phyloP scores from a whole-genome alignment of 1,140 invertebrate genomes.

The Pantala flavescens region DNA sequence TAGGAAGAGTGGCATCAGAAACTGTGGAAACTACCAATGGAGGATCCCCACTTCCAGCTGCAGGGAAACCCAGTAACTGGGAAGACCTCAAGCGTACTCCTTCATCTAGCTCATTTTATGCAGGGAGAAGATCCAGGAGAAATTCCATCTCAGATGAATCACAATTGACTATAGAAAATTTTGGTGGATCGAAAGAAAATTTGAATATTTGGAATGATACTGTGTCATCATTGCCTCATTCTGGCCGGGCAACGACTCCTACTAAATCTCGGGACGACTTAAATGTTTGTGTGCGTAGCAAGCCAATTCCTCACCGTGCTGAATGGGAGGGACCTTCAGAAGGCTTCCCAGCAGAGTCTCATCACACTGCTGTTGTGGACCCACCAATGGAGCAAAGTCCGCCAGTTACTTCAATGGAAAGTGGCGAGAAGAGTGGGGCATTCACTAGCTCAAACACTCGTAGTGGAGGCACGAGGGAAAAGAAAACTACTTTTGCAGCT shows the following conservation, averaged over 20 bases:
- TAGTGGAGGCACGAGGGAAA: conserved; percentile 35
- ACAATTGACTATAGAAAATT: conserved; percentile 82
- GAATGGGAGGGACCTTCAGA: neutral
- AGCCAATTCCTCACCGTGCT: neutral
- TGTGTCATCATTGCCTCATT: neutral
- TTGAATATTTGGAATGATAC: conserved; percentile 27
- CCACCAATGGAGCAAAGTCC: too few species aligned
- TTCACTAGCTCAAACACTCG: neutral
- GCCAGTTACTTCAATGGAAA: neutral
- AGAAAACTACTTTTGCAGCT: conserved; percentile 55
- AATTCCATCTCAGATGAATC: conserved; percentile 80
- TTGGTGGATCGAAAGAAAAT: conserved; percentile 75
- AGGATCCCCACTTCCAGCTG: conserved; percentile 47
- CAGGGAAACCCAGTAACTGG: conserved; percentile 75
- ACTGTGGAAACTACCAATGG: conserved; percentile 52
- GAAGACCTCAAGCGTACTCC: conserved; percentile 49
- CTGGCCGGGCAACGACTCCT: neutral
- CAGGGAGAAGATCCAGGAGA: conserved; percentile 66
- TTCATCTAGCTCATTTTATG: conserved; percentile 43
- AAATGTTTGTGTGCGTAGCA: neutral
- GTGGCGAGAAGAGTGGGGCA: neutral
- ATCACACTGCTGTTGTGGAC: too few species aligned
- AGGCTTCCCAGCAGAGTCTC: neutral
- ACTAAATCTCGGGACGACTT: neutral
- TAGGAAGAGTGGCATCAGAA: conserved; percentile 51